Evolutionary conservation across 2,888 invertebrate genomes (phyloP).

Genomic region (Bembecia ichneumoniformis): DNA sequence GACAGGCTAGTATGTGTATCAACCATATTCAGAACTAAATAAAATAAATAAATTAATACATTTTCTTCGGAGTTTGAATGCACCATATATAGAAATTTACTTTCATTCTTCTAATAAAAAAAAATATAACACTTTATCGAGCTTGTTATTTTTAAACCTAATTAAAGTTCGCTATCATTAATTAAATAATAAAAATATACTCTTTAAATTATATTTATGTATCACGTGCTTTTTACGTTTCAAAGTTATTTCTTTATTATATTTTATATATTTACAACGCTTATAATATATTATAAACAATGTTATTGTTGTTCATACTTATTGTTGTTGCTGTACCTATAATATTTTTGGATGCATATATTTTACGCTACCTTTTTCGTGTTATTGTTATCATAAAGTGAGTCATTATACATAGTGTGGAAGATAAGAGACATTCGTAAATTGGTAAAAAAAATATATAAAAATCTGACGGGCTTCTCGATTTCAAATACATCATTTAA

Average conservation of each 20-base stretch:
- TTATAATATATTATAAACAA: slow-evolving; percentile 48
- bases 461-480: too few species aligned
- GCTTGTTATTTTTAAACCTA: slow-evolving; percentile 66
- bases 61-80: too few species aligned
- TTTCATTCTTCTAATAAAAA: slow-evolving; percentile 30
- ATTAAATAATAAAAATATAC: slow-evolving; percentile 25
- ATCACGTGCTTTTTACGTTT: slow-evolving; percentile 40
- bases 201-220: slow-evolving; percentile 24
- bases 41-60: too few species aligned
- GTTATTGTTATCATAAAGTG: slow-evolving; percentile 44
- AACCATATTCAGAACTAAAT: too few species aligned
- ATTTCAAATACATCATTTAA: too few species aligned
- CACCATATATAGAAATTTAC: too few species aligned
- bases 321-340: slow-evolving; percentile 56
- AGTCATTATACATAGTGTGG: slow-evolving; percentile 30
- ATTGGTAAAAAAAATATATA: too few species aligned
- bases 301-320: slow-evolving; percentile 60
- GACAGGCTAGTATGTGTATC: too few species aligned
- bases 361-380: slow-evolving; percentile 57
- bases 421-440: too few species aligned
- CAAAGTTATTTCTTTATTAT: slow-evolving; percentile 49
- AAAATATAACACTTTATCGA: slow-evolving; percentile 49
- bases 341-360: slow-evolving; percentile 67
- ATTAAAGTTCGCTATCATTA: slow-evolving; percentile 52
- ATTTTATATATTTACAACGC: slow-evolving; percentile 69